A percentile compares a stretch with the other conserved stretches of the same genome.
Conservation (phyloP, 2,888 invertebrate genomes). For the Agrochola litura region DNA sequence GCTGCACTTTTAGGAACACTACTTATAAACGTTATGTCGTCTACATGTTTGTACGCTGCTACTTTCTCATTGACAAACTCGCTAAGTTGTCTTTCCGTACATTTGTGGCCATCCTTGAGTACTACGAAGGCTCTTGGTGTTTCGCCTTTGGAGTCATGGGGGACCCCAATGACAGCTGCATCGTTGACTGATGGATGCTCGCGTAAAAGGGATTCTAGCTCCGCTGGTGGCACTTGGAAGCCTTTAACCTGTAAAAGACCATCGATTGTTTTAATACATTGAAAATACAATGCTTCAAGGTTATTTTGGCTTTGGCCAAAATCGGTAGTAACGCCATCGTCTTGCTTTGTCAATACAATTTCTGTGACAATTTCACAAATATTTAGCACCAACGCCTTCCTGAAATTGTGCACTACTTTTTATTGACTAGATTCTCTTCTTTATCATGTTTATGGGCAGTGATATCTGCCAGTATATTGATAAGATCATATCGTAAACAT, state of each 20-base stretch:
- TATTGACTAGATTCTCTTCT: not conserved
- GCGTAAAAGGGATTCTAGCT: constrained; percentile 94
- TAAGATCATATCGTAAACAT: not conserved
- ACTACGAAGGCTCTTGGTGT: constrained; percentile 94
- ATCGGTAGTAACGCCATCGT: too few relatives aligned
- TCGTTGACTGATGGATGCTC: constrained; percentile 94
- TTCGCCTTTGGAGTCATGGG: constrained; percentile 93
- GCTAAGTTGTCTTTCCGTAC: constrained; percentile 89
- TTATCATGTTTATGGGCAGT: not conserved
- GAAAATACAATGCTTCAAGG: not conserved
- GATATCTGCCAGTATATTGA: not conserved
- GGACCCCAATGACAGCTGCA: constrained; percentile 95
- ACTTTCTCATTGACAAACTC: constrained; percentile 93
- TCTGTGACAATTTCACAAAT: too few relatives aligned
- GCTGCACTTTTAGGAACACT: constrained; percentile 94
- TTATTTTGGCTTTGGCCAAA: too few relatives aligned
- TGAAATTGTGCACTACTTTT: too few relatives aligned
- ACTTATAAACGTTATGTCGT: constrained; percentile 92
- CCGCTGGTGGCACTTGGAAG: constrained; percentile 96
- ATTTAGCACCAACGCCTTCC: too few relatives aligned
- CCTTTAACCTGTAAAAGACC: constrained; percentile 90
- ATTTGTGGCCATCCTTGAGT: constrained; percentile 74
- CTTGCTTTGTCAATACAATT: too few relatives aligned
- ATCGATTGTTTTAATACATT: not conserved
- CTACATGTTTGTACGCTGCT: constrained; percentile 94